Evolutionary conservation across 2,797 vertebrate genomes (phyloP).

Genomic region (Podargus strigoides): DNA sequence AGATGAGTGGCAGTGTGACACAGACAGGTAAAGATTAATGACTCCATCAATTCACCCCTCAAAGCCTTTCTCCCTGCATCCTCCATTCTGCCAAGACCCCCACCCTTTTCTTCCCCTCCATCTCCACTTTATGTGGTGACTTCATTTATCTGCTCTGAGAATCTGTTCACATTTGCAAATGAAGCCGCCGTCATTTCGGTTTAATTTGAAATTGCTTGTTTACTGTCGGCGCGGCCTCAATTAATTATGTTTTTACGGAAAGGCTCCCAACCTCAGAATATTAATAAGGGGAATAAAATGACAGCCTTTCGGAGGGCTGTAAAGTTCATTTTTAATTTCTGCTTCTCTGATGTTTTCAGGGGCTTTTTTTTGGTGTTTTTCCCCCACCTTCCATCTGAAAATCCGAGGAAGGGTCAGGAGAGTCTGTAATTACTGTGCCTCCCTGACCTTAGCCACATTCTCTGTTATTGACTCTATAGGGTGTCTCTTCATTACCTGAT

Average conservation of each 20-base stretch:
- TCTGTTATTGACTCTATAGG: slow-evolving; percentile 71
- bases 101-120: slow-evolving; percentile 52
- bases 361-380: slow-evolving; percentile 60
- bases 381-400: slow-evolving; percentile 68
- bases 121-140: slow-evolving; percentile 79
- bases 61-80: slow-evolving; percentile 77
- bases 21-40: slow-evolving; percentile 99
- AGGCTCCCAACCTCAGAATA: slow-evolving; percentile 99
- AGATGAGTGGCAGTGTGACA: slow-evolving; percentile 99
- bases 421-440: slow-evolving; percentile 76
- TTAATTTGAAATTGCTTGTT: slow-evolving; percentile 99
- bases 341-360: slow-evolving; percentile 78
- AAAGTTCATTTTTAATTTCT: slow-evolving; percentile 99
- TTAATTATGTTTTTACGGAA: slow-evolving; percentile 99
- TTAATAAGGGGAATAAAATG: slow-evolving; percentile 99
- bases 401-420: slow-evolving; percentile 68
- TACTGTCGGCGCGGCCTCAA: slow-evolving; percentile 99
- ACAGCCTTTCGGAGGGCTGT: slow-evolving; percentile 91
- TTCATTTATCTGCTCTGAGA: slow-evolving; percentile 99
- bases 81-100: slow-evolving; percentile 59
- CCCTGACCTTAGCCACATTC: slow-evolving; percentile 63
- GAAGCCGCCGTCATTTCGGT: slow-evolving; percentile 99
- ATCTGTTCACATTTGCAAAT: slow-evolving; percentile 99
- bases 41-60: slow-evolving; percentile 94
- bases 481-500: slow-evolving; percentile 56